These are phyloP conservation scores for Mustelus asterias DNA, from an alignment of 2,113 vertebrate genomes.

Conservation along the genomic window DNA sequence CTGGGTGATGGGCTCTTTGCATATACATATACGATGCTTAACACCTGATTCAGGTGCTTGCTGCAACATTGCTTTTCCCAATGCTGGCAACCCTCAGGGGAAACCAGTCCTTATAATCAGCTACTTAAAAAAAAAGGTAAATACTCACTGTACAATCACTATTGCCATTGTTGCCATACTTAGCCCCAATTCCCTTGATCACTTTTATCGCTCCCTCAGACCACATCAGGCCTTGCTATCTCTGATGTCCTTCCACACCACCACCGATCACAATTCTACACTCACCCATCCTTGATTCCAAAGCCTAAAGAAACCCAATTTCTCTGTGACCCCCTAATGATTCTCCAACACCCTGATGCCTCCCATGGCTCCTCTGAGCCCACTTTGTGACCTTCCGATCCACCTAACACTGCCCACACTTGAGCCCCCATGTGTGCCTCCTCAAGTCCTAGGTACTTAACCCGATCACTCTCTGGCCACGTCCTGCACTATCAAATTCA, in stretches of 20 bases:
- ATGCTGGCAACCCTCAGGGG: background rate
- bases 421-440: background rate
- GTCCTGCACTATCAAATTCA: background rate
- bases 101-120: background rate
- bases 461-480: background rate
- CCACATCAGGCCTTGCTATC: background rate
- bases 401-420: background rate
- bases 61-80: background rate
- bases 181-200: background rate
- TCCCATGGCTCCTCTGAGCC: no score
- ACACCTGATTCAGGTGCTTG: background rate
- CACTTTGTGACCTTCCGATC: background rate
- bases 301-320: background rate
- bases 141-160: background rate
- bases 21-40: background rate
- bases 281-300: background rate
- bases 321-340: background rate
- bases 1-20: background rate
- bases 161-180: background rate
- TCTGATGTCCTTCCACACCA: background rate
- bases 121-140: background rate
- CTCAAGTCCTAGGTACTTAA: background rate
- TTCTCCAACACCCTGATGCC: background rate
- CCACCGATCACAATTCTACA: background rate
- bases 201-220: background rate